Percentiles rank a stretch among this genome's conserved stretches.
These are phyloP conservation scores for Beaufortia kweichowensis DNA, from an alignment of 2,113 vertebrate genomes.

Conservation along the genomic window DNA sequence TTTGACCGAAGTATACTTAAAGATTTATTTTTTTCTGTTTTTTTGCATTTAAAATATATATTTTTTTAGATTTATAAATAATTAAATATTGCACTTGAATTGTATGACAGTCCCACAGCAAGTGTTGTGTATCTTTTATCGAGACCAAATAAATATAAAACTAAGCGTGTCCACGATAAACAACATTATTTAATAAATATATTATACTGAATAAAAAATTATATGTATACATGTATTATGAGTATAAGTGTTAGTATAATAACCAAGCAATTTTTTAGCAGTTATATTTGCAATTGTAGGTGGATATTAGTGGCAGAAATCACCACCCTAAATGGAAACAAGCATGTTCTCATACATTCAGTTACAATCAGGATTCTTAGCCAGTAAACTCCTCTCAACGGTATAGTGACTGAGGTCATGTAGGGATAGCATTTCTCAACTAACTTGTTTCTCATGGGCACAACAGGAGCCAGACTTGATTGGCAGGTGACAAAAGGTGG, in stretches of 20 bases:
- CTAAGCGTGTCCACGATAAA: background rate
- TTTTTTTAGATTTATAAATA: background rate
- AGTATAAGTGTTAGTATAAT: background rate
- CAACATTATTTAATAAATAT: background rate
- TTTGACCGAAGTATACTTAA: no score
- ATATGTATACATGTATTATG: background rate
- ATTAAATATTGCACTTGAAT: background rate
- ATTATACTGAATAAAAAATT: background rate
- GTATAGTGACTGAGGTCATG: background rate
- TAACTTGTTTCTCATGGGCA: constrained; percentile 24
- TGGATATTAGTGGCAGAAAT: background rate
- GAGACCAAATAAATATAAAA: background rate
- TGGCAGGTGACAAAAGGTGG: constrained; percentile 36
- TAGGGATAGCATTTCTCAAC: constrained; percentile 5
- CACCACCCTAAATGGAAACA: background rate
- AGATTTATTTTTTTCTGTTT: no score
- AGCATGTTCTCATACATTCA: background rate
- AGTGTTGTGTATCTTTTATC: background rate
- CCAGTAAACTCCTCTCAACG: background rate
- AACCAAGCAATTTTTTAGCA: no score
- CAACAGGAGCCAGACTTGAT: constrained; percentile 27
- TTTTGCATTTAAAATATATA: no score
- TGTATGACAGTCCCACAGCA: background rate
- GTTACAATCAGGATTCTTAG: background rate
- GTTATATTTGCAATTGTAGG: background rate